Conservation (phyloP, 2,888 invertebrate species). For the Augochlorella aurata region DNA sequence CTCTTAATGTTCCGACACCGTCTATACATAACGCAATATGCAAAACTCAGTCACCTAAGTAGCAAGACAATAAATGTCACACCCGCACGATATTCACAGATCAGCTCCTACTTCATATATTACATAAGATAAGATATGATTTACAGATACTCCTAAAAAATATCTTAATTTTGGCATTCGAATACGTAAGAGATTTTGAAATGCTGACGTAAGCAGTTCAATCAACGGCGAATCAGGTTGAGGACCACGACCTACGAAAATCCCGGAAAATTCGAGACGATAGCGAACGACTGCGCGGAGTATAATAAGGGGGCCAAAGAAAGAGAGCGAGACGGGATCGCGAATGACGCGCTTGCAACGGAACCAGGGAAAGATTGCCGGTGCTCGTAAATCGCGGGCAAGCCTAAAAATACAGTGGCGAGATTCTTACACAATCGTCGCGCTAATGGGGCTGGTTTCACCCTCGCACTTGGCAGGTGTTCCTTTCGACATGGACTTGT, state of each 20-base stretch:
- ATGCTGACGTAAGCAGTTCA: too few species aligned
- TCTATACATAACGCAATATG: too few species aligned
- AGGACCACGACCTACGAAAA: background rate
- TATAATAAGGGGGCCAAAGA: background rate
- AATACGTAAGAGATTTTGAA: too few species aligned
- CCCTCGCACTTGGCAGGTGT: slow-evolving; percentile 40
- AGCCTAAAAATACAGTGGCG: slow-evolving; percentile 49
- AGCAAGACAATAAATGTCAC: too few species aligned
- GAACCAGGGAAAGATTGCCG: slow-evolving; percentile 9
- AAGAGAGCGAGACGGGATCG: slow-evolving; percentile 18
- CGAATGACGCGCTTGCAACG: background rate
- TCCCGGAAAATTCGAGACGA: background rate
- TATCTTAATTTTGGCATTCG: too few species aligned
- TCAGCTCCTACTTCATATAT: too few species aligned
- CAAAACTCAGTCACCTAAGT: too few species aligned
- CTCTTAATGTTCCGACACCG: too few species aligned
- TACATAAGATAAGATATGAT: too few species aligned
- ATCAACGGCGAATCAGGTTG: too few species aligned
- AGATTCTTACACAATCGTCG: slow-evolving; percentile 54
- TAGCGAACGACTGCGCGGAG: background rate
- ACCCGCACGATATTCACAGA: too few species aligned
- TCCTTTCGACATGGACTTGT: slow-evolving; percentile 45
- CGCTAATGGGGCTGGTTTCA: slow-evolving; percentile 46
- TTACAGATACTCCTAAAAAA: too few species aligned
- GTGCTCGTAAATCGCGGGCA: slow-evolving; percentile 33